A percentile compares a stretch with the other conserved stretches of the same genome.
Conservation (phyloP, 2,888 invertebrate genomes). For the Drosophila ustulata region DNA sequence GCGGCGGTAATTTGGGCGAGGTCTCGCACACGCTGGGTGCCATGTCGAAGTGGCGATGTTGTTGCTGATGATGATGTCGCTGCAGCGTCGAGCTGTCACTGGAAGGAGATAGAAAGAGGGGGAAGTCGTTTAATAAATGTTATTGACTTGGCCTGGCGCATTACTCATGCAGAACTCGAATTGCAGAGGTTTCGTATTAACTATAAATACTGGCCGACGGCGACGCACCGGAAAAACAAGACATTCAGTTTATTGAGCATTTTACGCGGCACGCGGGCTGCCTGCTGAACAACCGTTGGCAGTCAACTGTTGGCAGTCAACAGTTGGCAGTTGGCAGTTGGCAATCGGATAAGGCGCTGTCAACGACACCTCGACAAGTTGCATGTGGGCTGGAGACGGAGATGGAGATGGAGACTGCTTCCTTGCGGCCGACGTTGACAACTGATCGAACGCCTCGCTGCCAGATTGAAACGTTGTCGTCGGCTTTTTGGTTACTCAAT, state of each 20-base stretch:
- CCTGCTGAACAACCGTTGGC: conserved; percentile 2
- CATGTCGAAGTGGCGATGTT: conserved; percentile 82
- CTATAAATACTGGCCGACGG: conserved; percentile 36
- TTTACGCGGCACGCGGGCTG: conserved; percentile 31
- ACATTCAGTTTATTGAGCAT: conserved; percentile 75
- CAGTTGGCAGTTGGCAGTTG: conserved; percentile 1
- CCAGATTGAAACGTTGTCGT: conserved; percentile 39
- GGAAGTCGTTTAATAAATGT: conserved; percentile 51
- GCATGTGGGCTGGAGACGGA: conserved; percentile 2
- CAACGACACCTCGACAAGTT: conserved; percentile 58
- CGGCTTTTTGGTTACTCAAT: conserved; percentile 57
- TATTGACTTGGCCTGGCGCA: conserved; percentile 48
- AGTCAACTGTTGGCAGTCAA: background rate
- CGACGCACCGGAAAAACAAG: conserved; percentile 78
- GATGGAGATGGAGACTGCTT: conserved; percentile 28
- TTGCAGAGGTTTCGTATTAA: conserved; percentile 47
- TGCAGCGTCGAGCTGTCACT: conserved; percentile 85
- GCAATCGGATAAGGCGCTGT: conserved; percentile 46
- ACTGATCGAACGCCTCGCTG: conserved; percentile 39
- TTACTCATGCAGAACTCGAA: conserved; percentile 71
- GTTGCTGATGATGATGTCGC: conserved; percentile 41
- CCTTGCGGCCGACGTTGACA: conserved; percentile 43
- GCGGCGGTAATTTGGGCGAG: conserved; percentile 78
- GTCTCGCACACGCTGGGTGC: conserved; percentile 85
- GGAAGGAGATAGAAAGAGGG: conserved; percentile 53